Evolutionary conservation across 1,140 invertebrate genomes (phyloP).

Genomic region (Diploscapter pachys): DNA sequence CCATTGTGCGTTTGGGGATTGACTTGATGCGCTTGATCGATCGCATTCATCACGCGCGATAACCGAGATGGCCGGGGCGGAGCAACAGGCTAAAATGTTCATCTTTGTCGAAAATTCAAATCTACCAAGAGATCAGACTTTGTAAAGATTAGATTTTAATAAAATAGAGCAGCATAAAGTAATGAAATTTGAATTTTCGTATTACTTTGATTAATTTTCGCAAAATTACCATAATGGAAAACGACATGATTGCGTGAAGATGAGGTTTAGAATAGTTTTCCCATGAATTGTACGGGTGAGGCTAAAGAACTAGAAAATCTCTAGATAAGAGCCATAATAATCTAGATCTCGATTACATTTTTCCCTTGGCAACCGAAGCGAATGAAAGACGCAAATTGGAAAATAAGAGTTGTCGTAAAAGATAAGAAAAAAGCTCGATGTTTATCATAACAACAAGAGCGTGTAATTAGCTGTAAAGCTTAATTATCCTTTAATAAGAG

Average conservation of each 20-base stretch:
- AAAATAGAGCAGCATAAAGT: too few species aligned
- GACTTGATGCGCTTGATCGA: too few species aligned
- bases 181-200: too few species aligned
- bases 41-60: neutral
- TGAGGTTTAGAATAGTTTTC: neutral
- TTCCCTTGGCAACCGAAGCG: neutral
- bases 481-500: neutral
- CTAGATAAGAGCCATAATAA: neutral
- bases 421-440: neutral
- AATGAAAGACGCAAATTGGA: neutral
- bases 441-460: neutral
- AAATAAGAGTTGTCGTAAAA: constrained; percentile 1
- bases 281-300: neutral
- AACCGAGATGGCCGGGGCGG: constrained; percentile 2
- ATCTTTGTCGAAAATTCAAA: neutral
- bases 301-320: neutral
- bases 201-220: constrained; percentile 1
- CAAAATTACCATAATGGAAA: neutral
- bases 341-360: neutral
- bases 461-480: neutral
- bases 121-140: too few species aligned
- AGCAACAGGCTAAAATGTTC: constrained; percentile 3
- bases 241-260: neutral
- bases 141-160: too few species aligned
- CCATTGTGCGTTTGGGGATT: too few species aligned